Conservation (phyloP, 2,888 invertebrate genomes). For the Cabera pusaria region DNA sequence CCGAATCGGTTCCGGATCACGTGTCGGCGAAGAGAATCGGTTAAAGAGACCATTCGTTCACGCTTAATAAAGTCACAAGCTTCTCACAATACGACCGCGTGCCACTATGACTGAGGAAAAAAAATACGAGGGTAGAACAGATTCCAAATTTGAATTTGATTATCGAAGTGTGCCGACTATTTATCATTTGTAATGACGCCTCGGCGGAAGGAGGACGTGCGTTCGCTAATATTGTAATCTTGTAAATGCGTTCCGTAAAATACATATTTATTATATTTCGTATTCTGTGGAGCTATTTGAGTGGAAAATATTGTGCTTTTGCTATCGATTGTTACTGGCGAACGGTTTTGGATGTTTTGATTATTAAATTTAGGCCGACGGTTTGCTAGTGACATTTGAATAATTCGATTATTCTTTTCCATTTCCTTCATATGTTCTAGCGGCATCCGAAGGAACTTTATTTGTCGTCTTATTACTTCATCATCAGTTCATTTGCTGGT, state of each 20-base stretch:
- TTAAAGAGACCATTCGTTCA: slow-evolving; percentile 78
- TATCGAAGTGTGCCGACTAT: slow-evolving; percentile 82
- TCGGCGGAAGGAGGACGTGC: slow-evolving; percentile 62
- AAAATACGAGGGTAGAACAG: slow-evolving; percentile 74
- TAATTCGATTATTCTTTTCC: slow-evolving; percentile 28
- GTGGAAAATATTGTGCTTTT: slow-evolving; percentile 72
- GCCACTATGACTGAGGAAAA: slow-evolving; percentile 56
- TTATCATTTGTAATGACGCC: slow-evolving; percentile 81
- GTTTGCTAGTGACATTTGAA: slow-evolving; percentile 27
- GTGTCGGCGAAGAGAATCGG: slow-evolving; percentile 84
- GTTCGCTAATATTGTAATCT: slow-evolving; percentile 80
- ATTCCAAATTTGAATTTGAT: slow-evolving; percentile 84
- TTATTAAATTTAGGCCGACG: slow-evolving; percentile 38
- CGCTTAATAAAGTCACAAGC: slow-evolving; percentile 81
- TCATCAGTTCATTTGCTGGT: too few relatives aligned
- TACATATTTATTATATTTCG: slow-evolving; percentile 73
- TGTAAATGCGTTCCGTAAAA: slow-evolving; percentile 75
- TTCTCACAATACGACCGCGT: slow-evolving; percentile 69
- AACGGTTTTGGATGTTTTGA: slow-evolving; percentile 35
- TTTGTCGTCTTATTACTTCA: not conserved
- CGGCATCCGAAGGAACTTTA: not conserved
- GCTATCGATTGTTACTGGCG: slow-evolving; percentile 61
- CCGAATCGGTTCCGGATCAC: slow-evolving; percentile 84
- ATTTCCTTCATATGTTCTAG: slow-evolving; percentile 20
- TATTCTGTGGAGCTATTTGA: slow-evolving; percentile 59